These are phyloP conservation scores for Aproaerema taeniolella DNA, from an alignment of 2,888 invertebrate species.

Conservation along the genomic window DNA sequence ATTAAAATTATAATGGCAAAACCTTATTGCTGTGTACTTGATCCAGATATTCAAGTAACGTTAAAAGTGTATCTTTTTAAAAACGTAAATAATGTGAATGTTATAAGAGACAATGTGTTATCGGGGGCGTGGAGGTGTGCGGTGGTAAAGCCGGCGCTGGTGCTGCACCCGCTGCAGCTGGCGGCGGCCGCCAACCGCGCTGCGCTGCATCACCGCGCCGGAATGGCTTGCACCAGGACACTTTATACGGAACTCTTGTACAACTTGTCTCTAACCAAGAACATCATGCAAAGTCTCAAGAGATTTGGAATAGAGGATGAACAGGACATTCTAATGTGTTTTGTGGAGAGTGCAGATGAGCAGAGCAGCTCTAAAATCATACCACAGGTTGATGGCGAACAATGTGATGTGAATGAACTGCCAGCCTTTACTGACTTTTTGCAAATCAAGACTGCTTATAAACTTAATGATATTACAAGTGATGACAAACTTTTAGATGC, in stretches of 20 bases:
- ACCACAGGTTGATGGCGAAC: slow-evolving; percentile 73
- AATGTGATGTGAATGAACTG: slow-evolving; percentile 64
- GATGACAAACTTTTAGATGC: slow-evolving; percentile 68
- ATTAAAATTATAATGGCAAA: too few relatives aligned
- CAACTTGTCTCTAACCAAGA: slow-evolving; percentile 82
- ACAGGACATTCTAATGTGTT: slow-evolving; percentile 46
- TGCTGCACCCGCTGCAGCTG: slow-evolving; percentile 78
- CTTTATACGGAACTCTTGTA: slow-evolving; percentile 82
- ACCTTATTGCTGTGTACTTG: slow-evolving; percentile 50
- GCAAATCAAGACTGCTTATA: slow-evolving; percentile 78
- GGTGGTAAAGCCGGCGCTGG: slow-evolving; percentile 77
- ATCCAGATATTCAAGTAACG: slow-evolving; percentile 52
- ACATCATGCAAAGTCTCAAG: slow-evolving; percentile 81
- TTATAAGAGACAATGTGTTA: slow-evolving; percentile 73
- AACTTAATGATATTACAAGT: slow-evolving; percentile 72
- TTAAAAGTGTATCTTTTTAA: slow-evolving; percentile 73
- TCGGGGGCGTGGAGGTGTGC: slow-evolving; percentile 78
- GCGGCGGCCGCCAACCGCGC: slow-evolving; percentile 83
- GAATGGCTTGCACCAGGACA: slow-evolving; percentile 76
- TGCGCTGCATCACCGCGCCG: slow-evolving; percentile 56
- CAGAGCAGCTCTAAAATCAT: slow-evolving; percentile 49
- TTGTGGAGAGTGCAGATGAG: slow-evolving; percentile 33
- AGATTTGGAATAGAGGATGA: slow-evolving; percentile 79
- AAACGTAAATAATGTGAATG: slow-evolving; percentile 76
- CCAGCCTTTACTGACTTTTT: slow-evolving; percentile 58